Percentiles rank a stretch among this genome's conserved stretches.
phyloP scores from a whole-genome alignment of 2,888 invertebrate genomes.

The Leptopilina myrica region DNA sequence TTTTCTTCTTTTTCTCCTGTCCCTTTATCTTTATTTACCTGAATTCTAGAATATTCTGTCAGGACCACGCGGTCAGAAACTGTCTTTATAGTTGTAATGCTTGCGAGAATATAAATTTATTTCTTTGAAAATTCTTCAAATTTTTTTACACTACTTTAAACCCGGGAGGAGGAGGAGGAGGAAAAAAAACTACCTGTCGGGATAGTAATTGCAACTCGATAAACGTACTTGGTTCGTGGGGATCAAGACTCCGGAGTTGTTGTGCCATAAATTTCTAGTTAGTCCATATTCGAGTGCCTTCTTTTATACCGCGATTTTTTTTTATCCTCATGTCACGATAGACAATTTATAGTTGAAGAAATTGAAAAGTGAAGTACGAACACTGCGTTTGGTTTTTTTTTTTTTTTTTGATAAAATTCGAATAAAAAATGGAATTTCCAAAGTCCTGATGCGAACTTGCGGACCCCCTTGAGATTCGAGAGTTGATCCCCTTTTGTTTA shows the following conservation, averaged over 20 bases:
- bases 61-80: no score
- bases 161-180: no score
- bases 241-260: background rate
- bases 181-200: background rate
- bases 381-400: no score
- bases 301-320: background rate
- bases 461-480: background rate
- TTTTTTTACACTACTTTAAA: background rate
- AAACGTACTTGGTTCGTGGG: conserved; percentile 1
- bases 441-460: background rate
- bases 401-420: no score
- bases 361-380: conserved; percentile 9
- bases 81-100: no score
- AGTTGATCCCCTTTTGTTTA: conserved; percentile 4
- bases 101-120: no score
- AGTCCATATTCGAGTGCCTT: conserved; percentile 20
- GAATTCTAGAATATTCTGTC: no score
- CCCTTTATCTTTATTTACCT: no score
- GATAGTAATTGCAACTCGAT: conserved; percentile 20
- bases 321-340: background rate
- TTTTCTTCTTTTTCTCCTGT: no score
- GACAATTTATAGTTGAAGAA: background rate
- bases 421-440: background rate
- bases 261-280: conserved; percentile 35
- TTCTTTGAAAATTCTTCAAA: background rate